Base-by-base conservation (phyloP, 2,797 vertebrate species). In the Podargus strigoides region DNA sequence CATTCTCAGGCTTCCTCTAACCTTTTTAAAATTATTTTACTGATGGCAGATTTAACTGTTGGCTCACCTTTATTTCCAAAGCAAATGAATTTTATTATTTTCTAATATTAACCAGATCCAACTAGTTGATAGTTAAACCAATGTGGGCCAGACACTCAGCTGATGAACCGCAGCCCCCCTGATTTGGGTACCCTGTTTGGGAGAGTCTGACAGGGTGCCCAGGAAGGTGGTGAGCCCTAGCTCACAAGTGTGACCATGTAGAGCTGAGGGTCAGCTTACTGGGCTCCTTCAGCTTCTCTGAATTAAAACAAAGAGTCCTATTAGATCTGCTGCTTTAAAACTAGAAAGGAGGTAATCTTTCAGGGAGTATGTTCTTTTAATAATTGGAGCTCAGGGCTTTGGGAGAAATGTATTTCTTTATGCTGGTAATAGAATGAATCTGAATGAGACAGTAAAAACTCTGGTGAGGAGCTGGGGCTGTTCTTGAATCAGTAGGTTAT, bases 11-110 rank as follows among this genome's bases (percentile, higher is more conserved):
- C 87, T 93, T 77, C 46, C 69, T 87, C 69, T 69, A 87, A 58
- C 53, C 9, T 83, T 91, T 76, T 49, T 49, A 49, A 24, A 86
- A 67, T 74, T 93, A 59, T 94, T 95, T 90, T 88, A 74, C 80
- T 83, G 69, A 93, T 85, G 91, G 91, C 84, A 96, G 85, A 94
- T 95, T 90, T 95, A 94, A 93, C 83, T 91, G 73, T 89, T 95
- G 89, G 70, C 89, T 91, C 90, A 90, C 89, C 85, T 96, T 94
- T 79, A 64, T 93, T 96, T 96, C 87, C 77, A 96, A 94, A 96
- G 32, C 92, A 94, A 67, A 93, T 63, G 89, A 91, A 41, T 86
- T 95, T 66, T 90, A 76, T 92, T 94, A 88, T 49, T 64, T 63
- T 90, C 52, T 97, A 95, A 95, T 95, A 94, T 91, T 96, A 93